Evolutionary conservation across 2,888 invertebrate genomes (phyloP).

Genomic region (Sesia bembeciformis): DNA sequence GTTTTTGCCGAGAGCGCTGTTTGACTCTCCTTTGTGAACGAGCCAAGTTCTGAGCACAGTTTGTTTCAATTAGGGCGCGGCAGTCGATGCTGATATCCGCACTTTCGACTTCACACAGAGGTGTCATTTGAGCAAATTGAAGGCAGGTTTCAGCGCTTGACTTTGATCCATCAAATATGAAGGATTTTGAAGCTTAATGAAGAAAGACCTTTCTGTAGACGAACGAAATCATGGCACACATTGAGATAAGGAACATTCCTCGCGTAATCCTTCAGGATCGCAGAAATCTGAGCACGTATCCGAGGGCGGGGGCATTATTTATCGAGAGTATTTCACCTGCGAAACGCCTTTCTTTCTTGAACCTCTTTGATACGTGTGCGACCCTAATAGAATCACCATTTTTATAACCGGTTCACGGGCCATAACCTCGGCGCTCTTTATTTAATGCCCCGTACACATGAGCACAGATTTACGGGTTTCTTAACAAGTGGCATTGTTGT

Average conservation of each 20-base stretch:
- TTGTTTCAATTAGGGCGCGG: conserved; percentile 43
- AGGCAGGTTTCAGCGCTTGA: background rate
- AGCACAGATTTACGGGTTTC: conserved; percentile 29
- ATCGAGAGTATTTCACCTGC: conserved; percentile 23
- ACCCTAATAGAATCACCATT: conserved; percentile 46
- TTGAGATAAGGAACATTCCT: conserved; percentile 12
- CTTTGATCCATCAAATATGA: background rate
- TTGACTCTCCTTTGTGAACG: conserved; percentile 17
- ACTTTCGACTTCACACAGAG: conserved; percentile 5
- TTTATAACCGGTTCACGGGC: conserved; percentile 41
- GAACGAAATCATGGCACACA: conserved; percentile 7
- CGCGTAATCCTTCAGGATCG: conserved; percentile 9
- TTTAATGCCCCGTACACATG: conserved; percentile 31
- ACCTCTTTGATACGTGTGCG: conserved; percentile 24
- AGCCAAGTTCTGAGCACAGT: conserved; percentile 21
- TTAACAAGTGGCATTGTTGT: conserved; percentile 26
- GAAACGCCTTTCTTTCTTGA: conserved; percentile 11
- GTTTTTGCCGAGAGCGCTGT: conserved; percentile 13
- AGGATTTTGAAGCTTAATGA: background rate
- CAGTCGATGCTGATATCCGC: conserved; percentile 32
- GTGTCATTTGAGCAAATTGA: background rate
- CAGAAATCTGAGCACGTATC: conserved; percentile 20
- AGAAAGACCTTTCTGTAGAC: background rate
- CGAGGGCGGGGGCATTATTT: conserved; percentile 23
- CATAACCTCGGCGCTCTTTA: conserved; percentile 37